Evolutionary conservation across 2,113 vertebrate species (phyloP).

Genomic region (Sarotherodon lohbergeri): DNA sequence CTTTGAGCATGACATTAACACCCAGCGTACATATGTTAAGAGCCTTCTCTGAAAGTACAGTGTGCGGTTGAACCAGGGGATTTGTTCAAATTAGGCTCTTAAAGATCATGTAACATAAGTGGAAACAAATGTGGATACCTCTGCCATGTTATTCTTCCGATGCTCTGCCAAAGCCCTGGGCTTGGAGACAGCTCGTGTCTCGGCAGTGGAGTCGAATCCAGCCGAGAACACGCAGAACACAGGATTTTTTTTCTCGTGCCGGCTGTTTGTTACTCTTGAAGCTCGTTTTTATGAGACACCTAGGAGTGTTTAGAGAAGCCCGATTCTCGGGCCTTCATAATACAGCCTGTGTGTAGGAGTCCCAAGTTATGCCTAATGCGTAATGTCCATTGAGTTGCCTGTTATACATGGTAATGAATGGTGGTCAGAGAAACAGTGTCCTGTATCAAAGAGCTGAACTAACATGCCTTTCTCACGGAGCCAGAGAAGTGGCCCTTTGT

Average conservation of each 20-base stretch:
- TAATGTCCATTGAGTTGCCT: conserved; percentile 86
- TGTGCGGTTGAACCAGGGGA: conserved; percentile 66
- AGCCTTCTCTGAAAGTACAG: conserved; percentile 61
- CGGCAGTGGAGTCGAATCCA: background rate
- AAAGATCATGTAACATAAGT: conserved; percentile 76
- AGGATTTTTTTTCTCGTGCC: background rate
- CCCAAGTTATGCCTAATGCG: conserved; percentile 85
- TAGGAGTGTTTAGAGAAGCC: conserved; percentile 37
- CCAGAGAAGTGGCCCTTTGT: conserved; percentile 75
- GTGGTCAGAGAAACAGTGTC: conserved; percentile 86
- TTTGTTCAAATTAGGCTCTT: conserved; percentile 78
- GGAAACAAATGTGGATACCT: conserved; percentile 74
- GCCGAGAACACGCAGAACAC: background rate
- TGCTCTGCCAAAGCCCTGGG: conserved; percentile 30
- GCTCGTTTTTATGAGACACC: conserved; percentile 42
- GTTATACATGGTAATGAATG: conserved; percentile 91
- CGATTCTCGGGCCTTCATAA: conserved; percentile 20
- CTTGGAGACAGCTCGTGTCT: conserved; percentile 18
- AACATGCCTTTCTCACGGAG: conserved; percentile 84
- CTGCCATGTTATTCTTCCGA: conserved; percentile 48
- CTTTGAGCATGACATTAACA: conserved; percentile 66
- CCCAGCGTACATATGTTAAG: conserved; percentile 56
- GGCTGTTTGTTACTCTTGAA: background rate
- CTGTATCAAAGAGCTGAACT: conserved; percentile 79
- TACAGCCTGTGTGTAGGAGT: conserved; percentile 69